Evolutionary conservation across 1,140 invertebrate genomes (phyloP).

Genomic region (Cydia pomonella): DNA sequence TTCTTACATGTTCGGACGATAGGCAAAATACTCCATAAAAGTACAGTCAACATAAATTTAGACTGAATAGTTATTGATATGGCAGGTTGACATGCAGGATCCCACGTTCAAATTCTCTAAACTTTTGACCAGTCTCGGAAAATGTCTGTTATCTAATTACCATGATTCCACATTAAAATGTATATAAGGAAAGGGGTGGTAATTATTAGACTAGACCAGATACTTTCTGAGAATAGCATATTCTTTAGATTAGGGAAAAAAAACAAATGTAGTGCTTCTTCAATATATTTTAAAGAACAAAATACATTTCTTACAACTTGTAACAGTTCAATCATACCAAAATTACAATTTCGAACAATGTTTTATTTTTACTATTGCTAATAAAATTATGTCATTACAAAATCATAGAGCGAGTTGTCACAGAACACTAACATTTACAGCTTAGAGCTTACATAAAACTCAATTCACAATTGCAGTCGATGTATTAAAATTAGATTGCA

Average conservation of each 20-base stretch:
- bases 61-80: no score
- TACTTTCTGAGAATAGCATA: no score
- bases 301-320: constrained; percentile 77
- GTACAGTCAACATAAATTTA: no score
- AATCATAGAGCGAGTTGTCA: constrained; percentile 60
- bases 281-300: constrained; percentile 80
- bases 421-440: constrained; percentile 65
- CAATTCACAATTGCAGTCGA: constrained; percentile 43
- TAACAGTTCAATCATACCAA: constrained; percentile 78
- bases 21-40: no score
- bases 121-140: no score
- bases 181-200: no score
- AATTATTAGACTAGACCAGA: no score
- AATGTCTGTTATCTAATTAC: no score
- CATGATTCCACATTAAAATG: no score
- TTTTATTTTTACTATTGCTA: constrained; percentile 54
- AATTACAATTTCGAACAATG: constrained; percentile 70
- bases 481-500: constrained; percentile 54
- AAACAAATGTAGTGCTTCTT: constrained; percentile 60
- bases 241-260: constrained; percentile 34
- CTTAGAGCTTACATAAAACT: constrained; percentile 64
- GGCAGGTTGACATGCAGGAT: no score
- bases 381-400: constrained; percentile 65
- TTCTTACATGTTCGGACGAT: no score
- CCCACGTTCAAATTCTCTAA: no score